Evolutionary conservation across 2,888 invertebrate genomes (phyloP).

Genomic region (Aphodius granarius): DNA sequence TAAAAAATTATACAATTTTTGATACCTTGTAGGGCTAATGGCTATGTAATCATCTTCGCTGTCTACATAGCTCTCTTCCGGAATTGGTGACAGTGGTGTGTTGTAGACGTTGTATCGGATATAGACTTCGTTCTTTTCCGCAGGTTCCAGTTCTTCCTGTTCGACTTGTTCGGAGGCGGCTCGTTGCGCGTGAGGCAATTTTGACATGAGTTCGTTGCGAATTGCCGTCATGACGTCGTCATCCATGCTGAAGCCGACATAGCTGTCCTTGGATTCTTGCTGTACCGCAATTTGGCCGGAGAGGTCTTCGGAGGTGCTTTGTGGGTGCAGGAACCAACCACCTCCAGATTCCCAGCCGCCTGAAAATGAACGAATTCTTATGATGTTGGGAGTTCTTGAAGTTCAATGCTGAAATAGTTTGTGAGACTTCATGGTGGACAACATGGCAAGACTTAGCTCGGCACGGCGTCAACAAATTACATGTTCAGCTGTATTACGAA

Average conservation of each 20-base stretch:
- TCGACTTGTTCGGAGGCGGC: constrained; percentile 44
- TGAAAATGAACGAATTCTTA: no score
- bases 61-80: constrained; percentile 57
- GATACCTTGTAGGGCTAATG: constrained; percentile 23
- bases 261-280: constrained; percentile 43
- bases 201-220: constrained; percentile 69
- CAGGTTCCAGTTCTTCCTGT: constrained; percentile 50
- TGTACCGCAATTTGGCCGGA: constrained; percentile 44
- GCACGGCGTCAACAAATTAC: no score
- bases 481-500: no score
- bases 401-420: no score
- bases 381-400: no score
- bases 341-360: constrained; percentile 39
- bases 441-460: no score
- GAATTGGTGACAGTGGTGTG: constrained; percentile 62
- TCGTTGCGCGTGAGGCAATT: constrained; percentile 66
- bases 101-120: constrained; percentile 60
- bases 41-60: constrained; percentile 24
- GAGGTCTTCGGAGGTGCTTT: constrained; percentile 43
- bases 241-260: constrained; percentile 64
- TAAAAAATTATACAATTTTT: no score
- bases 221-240: constrained; percentile 73
- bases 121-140: constrained; percentile 50
- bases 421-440: no score
- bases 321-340: constrained; percentile 55